Evolutionary conservation across 2,797 vertebrate species (phyloP).

Genomic region (Acomys russatus): DNA sequence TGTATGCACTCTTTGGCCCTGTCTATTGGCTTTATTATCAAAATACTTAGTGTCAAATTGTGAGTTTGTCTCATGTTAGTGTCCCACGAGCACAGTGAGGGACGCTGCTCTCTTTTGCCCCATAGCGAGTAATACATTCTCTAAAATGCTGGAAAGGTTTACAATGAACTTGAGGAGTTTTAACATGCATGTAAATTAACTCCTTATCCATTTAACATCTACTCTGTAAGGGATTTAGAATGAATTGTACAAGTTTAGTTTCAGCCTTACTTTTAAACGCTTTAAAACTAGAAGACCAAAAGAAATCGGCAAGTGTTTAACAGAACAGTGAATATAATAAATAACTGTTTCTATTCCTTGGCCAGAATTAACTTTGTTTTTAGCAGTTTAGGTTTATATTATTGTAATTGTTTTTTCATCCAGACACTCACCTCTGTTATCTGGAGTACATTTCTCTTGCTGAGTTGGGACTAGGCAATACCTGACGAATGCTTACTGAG

Average conservation of each 20-base stretch:
- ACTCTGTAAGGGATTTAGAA: slow-evolving; percentile 6
- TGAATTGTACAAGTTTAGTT: slow-evolving; percentile 43
- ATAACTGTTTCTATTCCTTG: background rate
- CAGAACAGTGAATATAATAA: background rate
- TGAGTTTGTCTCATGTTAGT: background rate
- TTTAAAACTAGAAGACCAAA: background rate
- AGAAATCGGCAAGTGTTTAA: background rate
- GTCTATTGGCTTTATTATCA: background rate
- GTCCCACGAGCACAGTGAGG: background rate
- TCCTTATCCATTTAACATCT: slow-evolving; percentile 12
- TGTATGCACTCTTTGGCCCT: background rate
- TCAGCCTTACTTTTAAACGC: background rate
- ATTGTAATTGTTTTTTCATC: slow-evolving; percentile 13
- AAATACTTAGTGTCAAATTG: background rate
- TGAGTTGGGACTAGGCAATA: slow-evolving; percentile 35
- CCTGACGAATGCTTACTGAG: slow-evolving; percentile 9
- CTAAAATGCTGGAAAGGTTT: background rate
- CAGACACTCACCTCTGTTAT: background rate
- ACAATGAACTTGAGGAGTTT: background rate
- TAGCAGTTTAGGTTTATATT: slow-evolving; percentile 31
- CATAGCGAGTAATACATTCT: background rate
- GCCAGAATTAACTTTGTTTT: slow-evolving; percentile 27
- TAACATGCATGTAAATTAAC: background rate
- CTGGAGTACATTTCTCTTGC: background rate
- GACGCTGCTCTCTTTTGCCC: background rate